Base-by-base conservation (phyloP, 2,888 invertebrate genomes). In the Apamea crenata region DNA sequence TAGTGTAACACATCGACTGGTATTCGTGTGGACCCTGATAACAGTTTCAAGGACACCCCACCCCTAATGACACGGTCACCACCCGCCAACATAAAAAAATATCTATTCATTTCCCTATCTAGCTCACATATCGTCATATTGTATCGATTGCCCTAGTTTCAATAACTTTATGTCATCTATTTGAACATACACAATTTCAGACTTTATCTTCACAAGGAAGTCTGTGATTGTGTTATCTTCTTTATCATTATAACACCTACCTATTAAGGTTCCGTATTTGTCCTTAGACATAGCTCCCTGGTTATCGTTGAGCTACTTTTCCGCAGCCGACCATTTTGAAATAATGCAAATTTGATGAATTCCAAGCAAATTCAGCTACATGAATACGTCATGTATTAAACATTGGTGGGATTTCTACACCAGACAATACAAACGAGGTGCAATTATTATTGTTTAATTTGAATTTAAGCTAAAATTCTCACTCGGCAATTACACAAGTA, bases 101-200 rank as follows among this genome's bases (percentile, higher is more conserved):
- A 85, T 88, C 79, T 84, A 85, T 89, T 87, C 84, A 87, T 87
- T 87, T 76, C 78, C 87, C 84, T 88, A 88, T 88, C 89, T 83
- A 83, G 73, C 76, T 79, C 68, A 73, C 87, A 88, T 90, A 92
- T 90, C 91, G 88, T 81, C 86, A 85, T 81, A 84, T 91, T 71
- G 78, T 85, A 94, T 94, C 89, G 94, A 94, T 94, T 90, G 93
- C 88, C 93, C 93, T 90, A 91, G 83, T 91, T 93, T 88, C 86
- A 87, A 89, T 90, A 88, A 86, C 73, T 87, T 81, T 70, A 84
- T 80, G 77, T 75, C 74, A 78, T 66, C 72, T 82, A 87, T 86
- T 85, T 84, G 74, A 86, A 83, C 84, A 29, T 76, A 78, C 72
- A 77, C 72, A 10, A 61, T 74, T 79, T 76, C 69, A 75, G 63